phyloP scores from a whole-genome alignment of 2,797 vertebrate species.

The Adrianichthys oophorus region DNA sequence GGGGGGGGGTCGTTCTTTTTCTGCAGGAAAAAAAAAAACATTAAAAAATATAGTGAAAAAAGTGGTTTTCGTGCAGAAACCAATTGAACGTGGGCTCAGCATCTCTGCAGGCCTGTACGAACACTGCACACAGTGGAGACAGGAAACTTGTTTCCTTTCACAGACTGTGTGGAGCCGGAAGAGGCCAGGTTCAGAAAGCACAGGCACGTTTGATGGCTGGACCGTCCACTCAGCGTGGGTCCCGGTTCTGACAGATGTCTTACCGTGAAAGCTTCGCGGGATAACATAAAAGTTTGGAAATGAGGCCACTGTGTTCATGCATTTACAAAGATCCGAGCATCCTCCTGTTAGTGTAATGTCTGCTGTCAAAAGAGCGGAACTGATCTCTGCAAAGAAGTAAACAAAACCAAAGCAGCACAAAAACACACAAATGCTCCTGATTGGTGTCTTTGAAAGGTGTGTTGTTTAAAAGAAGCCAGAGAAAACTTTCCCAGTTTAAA shows the following conservation, averaged over 20 bases:
- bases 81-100: not conserved
- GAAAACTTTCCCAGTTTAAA: conserved; percentile 5
- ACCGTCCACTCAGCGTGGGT: not conserved
- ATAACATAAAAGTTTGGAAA: too few species aligned
- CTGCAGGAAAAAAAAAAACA: too few species aligned
- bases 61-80: not conserved
- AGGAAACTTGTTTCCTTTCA: conserved; percentile 28
- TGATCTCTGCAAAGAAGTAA: conserved; percentile 10
- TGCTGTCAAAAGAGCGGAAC: not conserved
- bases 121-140: not conserved
- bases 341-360: not conserved
- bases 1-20: too few species aligned
- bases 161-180: conserved; percentile 47
- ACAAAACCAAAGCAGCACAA: conserved; percentile 3
- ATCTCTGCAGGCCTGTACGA: not conserved
- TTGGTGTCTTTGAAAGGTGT: conserved; percentile 34
- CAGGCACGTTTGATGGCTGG: not conserved
- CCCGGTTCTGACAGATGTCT: not conserved
- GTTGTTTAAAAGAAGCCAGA: conserved; percentile 47
- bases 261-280: too few species aligned
- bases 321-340: not conserved
- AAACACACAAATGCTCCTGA: conserved; percentile 36
- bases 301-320: too few species aligned
- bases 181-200: conserved; percentile 28
- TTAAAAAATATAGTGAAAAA: too few species aligned